Evolutionary conservation across 92 coral and sea anemone species (phyloP), one percentile per base, ranked within the genome.

Genomic region (Phenganax subtilis): DNA sequence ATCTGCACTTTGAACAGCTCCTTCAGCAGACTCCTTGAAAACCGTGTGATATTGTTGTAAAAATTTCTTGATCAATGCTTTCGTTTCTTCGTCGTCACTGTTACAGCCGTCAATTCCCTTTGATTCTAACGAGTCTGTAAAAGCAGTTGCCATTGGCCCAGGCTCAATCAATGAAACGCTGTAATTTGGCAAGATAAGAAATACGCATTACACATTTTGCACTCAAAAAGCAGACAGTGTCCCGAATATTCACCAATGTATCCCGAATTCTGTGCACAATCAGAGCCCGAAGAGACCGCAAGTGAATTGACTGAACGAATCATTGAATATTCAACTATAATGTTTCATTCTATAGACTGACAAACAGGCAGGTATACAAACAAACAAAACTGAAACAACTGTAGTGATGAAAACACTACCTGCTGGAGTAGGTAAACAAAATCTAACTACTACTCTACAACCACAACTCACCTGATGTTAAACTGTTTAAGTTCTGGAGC

Each of bases 121-220:
- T 14, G 60, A 16, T 17, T 0, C 8, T 37, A 60, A 52, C 59
- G 72, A 57, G 17, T 88, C 89, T 9, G 55, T 54, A 56, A 87
- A 88, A 25, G 91, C 82, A 6, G 98, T 90, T 17, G 88, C 54
- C 6, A 91, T 91, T 25, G 98, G 98, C 12, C 98, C 98, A 12
- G 98, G 93, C 72, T 94, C 98, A 64, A 94, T 87, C 54, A 94
- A 76, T 10, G 97, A 88, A 82, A 92, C 84, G 71, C 98, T 94
- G 81, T 30, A 31, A 51, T 10, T 54, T 28, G 63, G 17, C 5
- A 29, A 51, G 9, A 47, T 28, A 30, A 9, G 60, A 15, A 15
- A 56, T 56, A 15, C 12, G 60, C 12, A 56, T 56, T 10, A 56
- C 11, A 56, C 60, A 56, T 2, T 56, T 56, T 37, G 47, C 2